Percentiles rank a stretch among this genome's conserved stretches.
Conservation (phyloP, 2,797 vertebrate species). For the Alca torda region DNA sequence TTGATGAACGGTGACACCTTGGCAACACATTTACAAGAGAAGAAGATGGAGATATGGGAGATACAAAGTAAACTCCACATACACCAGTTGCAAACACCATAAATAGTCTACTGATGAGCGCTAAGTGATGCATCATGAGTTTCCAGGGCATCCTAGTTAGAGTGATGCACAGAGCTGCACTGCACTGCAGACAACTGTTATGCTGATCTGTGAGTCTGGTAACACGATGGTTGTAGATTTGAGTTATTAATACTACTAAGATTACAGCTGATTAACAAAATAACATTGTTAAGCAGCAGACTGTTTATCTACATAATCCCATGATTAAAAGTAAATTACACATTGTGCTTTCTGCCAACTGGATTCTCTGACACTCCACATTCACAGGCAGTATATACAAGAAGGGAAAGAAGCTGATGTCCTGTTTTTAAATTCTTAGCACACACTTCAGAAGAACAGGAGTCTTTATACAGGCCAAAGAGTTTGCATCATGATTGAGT, state of each 20-base stretch:
- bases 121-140: background rate
- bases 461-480: background rate
- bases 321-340: slow-evolving; percentile 26
- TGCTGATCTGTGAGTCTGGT: background rate
- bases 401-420: background rate
- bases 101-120: background rate
- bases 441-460: background rate
- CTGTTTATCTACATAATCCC: slow-evolving; percentile 18
- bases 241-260: background rate
- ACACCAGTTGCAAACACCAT: background rate
- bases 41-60: background rate
- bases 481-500: background rate
- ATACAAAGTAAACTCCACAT: background rate
- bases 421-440: background rate
- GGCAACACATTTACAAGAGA: background rate
- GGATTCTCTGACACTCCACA: background rate
- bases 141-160: background rate
- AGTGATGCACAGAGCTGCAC: background rate
- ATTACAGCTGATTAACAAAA: slow-evolving; percentile 39
- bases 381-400: fast-evolving
- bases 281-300: background rate
- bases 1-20: background rate
- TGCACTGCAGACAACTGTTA: background rate
- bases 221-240: background rate
- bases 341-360: background rate